Evolutionary conservation across 2,888 invertebrate genomes (phyloP).

Genomic region (Teleiodes luculella): DNA sequence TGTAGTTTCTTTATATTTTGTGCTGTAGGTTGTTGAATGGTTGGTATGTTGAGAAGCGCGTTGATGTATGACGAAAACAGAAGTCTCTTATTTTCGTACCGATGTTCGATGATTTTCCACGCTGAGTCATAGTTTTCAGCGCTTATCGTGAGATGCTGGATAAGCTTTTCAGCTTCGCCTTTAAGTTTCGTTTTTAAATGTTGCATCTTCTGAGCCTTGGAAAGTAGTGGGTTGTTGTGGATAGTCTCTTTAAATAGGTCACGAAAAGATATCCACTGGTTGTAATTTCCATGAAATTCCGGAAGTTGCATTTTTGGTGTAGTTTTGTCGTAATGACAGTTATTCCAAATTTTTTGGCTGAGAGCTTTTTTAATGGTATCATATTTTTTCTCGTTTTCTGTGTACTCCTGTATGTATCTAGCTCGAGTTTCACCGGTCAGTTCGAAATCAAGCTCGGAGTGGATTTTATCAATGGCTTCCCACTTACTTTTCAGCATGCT

Average conservation of each 20-base stretch:
- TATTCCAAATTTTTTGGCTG: neutral
- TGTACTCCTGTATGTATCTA: neutral
- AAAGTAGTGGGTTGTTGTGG: neutral
- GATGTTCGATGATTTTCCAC: conserved; percentile 4
- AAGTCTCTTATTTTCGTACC: conserved; percentile 5
- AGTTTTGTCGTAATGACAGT: neutral
- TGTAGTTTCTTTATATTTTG: conserved; percentile 6
- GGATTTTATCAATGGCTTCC: neutral
- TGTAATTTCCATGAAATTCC: conserved; percentile 1
- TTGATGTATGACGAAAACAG: conserved; percentile 14
- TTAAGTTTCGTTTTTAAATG: conserved; percentile 12
- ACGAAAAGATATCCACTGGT: neutral
- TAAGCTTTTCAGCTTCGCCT: conserved; percentile 13
- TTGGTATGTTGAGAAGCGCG: conserved; percentile 15
- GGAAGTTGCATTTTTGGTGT: neutral
- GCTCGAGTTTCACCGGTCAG: neutral
- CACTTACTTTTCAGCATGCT: neutral
- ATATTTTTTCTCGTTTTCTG: neutral
- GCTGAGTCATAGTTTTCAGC: conserved; percentile 10
- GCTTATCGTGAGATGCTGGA: conserved; percentile 13
- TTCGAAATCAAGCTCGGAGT: neutral
- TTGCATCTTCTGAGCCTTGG: conserved; percentile 16
- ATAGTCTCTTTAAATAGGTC: neutral
- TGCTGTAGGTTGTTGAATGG: conserved; percentile 1
- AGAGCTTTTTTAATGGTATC: neutral